phyloP scores from a whole-genome alignment of 2,113 vertebrate species.

The Genyomyrus donnyi region DNA sequence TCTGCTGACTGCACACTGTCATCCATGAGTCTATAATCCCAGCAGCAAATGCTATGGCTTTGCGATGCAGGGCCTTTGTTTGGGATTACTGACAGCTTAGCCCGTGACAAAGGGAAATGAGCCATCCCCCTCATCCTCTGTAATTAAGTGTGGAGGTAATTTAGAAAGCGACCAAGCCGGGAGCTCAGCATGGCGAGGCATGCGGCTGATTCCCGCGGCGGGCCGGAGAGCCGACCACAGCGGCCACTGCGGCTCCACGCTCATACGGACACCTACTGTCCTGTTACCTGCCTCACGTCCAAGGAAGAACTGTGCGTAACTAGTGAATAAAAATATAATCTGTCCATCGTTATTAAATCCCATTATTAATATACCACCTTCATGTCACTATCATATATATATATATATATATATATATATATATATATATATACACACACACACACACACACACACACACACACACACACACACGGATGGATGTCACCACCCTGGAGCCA shows the following conservation, averaged over 20 bases:
- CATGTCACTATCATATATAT: not conserved
- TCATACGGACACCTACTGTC: not conserved
- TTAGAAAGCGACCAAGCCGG: slow-evolving; percentile 86
- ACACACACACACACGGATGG: not conserved
- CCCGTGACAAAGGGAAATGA: slow-evolving; percentile 98
- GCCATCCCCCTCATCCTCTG: slow-evolving; percentile 90
- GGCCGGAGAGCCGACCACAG: not conserved
- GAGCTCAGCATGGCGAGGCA: slow-evolving; percentile 60
- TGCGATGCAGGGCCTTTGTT: slow-evolving; percentile 97
- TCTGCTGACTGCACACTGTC: slow-evolving; percentile 91
- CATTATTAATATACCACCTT: not conserved
- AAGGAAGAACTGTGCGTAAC: not conserved
- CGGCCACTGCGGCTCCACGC: not conserved
- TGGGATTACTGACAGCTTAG: slow-evolving; percentile 99
- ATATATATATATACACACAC: too few relatives aligned
- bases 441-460: not conserved
- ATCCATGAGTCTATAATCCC: slow-evolving; percentile 88
- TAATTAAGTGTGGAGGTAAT: slow-evolving; percentile 99
- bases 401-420: too few relatives aligned
- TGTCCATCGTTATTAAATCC: not conserved
- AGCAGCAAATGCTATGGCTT: slow-evolving; percentile 86
- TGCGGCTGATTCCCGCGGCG: slow-evolving; percentile 27
- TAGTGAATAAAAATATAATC: not conserved
- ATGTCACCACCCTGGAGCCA: not conserved
- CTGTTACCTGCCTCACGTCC: not conserved